These are phyloP conservation scores for Drosophila malerkotliana DNA, from an alignment of 1,140 invertebrate species.

Conservation along the genomic window DNA sequence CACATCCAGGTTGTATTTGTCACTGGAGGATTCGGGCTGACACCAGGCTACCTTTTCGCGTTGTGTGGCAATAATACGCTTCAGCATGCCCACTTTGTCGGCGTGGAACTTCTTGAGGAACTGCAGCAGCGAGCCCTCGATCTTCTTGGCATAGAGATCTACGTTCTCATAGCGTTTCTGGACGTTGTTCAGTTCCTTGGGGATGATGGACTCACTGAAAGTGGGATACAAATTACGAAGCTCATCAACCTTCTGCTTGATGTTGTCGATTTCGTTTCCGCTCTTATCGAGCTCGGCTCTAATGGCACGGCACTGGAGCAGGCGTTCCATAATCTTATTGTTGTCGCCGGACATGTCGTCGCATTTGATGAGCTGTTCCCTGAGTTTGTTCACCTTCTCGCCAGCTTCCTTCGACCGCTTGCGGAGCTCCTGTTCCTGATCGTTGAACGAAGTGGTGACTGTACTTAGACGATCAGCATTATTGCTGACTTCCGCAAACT, in stretches of 20 bases:
- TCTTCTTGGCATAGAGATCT: constrained; percentile 90
- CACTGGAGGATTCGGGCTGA: constrained; percentile 92
- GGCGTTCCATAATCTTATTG: constrained; percentile 90
- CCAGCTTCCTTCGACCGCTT: constrained; percentile 89
- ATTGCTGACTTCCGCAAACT: constrained; percentile 90
- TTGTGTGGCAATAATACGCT: constrained; percentile 90
- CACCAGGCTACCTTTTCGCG: constrained; percentile 97
- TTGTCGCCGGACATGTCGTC: constrained; percentile 96
- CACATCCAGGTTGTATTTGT: constrained; percentile 96
- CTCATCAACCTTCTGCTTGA: constrained; percentile 88
- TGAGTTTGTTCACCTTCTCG: constrained; percentile 89
- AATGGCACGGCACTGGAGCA: constrained; percentile 89
- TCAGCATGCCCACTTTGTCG: constrained; percentile 92
- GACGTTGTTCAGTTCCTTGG: constrained; percentile 91
- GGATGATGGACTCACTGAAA: constrained; percentile 89
- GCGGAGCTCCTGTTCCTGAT: constrained; percentile 90
- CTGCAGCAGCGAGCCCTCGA: constrained; percentile 90
- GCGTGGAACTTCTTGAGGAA: constrained; percentile 95
- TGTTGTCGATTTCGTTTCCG: constrained; percentile 87
- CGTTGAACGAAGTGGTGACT: constrained; percentile 88
- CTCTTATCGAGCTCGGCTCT: constrained; percentile 88
- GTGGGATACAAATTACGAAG: constrained; percentile 91
- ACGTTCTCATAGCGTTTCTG: constrained; percentile 91
- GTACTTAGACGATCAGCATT: constrained; percentile 91
- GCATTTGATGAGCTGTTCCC: constrained; percentile 94